Conservation (phyloP, 1,140 invertebrate species). For the Drosophila mojavensis region DNA sequence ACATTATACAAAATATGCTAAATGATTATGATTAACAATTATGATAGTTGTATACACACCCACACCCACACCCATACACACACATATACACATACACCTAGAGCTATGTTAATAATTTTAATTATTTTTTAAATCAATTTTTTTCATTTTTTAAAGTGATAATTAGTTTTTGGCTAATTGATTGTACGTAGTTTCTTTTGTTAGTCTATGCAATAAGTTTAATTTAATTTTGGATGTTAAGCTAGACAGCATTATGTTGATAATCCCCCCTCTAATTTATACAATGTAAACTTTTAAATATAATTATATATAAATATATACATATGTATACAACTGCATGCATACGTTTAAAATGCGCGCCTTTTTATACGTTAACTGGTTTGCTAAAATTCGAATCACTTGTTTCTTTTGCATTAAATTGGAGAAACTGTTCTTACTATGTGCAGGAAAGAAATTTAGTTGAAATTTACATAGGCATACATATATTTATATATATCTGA, state of each 20-base stretch:
- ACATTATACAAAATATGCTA: conserved; percentile 30
- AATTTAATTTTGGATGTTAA: conserved; percentile 56
- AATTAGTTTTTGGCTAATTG: conserved; percentile 64
- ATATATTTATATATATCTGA: too few species aligned
- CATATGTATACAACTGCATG: conserved; percentile 59
- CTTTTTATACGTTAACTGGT: not conserved
- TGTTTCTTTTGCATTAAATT: not conserved
- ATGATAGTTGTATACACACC: conserved; percentile 18
- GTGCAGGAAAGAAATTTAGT: too few species aligned
- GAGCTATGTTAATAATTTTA: conserved; percentile 56
- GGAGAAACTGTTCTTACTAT: too few species aligned
- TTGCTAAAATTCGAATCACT: not conserved
- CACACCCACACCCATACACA: not conserved
- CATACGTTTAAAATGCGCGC: conserved; percentile 53
- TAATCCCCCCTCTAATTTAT: conserved; percentile 65
- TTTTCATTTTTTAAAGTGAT: conserved; percentile 70
- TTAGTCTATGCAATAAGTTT: conserved; percentile 66
- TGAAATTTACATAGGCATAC: too few species aligned
- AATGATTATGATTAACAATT: conserved; percentile 32
- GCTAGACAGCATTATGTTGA: conserved; percentile 51
- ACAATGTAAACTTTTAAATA: conserved; percentile 61
- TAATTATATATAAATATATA: conserved; percentile 25
- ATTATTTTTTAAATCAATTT: conserved; percentile 65
- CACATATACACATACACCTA: conserved; percentile 25
- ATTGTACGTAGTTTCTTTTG: conserved; percentile 67